Base-by-base conservation (phyloP, 1,140 invertebrate species). In the Campoletis sonorensis region DNA sequence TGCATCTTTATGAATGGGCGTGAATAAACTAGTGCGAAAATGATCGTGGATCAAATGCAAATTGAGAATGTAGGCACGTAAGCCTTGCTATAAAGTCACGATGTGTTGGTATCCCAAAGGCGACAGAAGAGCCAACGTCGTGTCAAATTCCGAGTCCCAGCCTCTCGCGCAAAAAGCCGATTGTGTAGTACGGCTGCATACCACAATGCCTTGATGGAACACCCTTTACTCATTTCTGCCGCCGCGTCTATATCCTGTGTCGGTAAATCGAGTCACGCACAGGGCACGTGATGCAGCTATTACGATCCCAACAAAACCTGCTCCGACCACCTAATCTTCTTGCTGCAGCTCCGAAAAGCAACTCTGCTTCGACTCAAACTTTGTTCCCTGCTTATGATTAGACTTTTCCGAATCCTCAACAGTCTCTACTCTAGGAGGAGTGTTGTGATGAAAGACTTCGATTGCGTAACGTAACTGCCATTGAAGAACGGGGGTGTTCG, bases 191-290 rank as follows among this genome's bases (percentile, higher is more conserved):
- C 7, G 30, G 30, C 30, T 33, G 30, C 30, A 7, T 33, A 7
- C 7, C 72, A 81, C 58, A 73, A 75, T 81, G 8, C 54, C 79
- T 72, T 76, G 73, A 80, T 75, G 58, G 76, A 81, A 73, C 73
- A 49, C 51, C 21, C 27, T 75, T 27, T 21, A 8, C n/a, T 71
- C 18, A 45, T 51, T 18, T 40, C 15, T 72, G 68, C 58, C 45
- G 71, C 40, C 70, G 64, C 40, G 13, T 21, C 27, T 54, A 23
- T 30, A 27, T 30, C 68, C n/a, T n/a, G 76, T 67, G 79, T 83
- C 77, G 37, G 58, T 51, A 27, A 81, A 75, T 67, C 82, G 21
- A 81, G 82, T 83, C 82, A 83, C 77, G 82, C 76, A 81, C 58
- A 79, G 16, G 73, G 58, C 79, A 83, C 80, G 82, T 83, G 82